Evolutionary conservation across 2,888 invertebrate genomes (phyloP), one percentile per base, ranked within the genome.

Genomic region (Cerceris rybyensis): DNA sequence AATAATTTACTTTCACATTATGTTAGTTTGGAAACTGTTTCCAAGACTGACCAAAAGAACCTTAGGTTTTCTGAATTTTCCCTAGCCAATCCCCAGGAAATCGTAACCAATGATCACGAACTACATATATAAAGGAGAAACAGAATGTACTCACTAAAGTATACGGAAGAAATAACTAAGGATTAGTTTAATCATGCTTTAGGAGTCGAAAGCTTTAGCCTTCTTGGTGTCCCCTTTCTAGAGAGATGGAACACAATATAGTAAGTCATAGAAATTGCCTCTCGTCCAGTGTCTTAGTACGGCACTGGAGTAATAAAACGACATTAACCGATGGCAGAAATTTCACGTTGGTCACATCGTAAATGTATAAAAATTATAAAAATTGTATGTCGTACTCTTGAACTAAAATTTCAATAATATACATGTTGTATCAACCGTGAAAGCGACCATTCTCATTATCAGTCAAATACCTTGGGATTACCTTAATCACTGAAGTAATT

Each of bases 131-230:
- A 79, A 80, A 61, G 57, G 63, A 57, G 41, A 55, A 70, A 57
- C 54, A 77, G 77, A 54, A 80, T 72, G 60, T 76, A 82, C 69
- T 69, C 66, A 59, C 54, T 66, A 69, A 80, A 81, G 81, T 80
- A 82, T 64, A 70, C 73, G 77, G 79, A 80, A 83, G 83, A 88
- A 88, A 89, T 91, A 91, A 91, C 89, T 91, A 89, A 89, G 90
- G 88, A 88, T 91, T 90, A 91, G 86, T 83, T 86, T 90, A 89
- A 91, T 88, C 86, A 88, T 88, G 86, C 87, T 91, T 91, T 91
- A 91, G 88, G 87, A 87, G 76, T 68, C 81, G 78, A 84, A 80
- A 64, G 75, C 77, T 81, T 78, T 70, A 75, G 70, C 74, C 68
- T 80, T 70, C 65, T 66, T 72, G 75, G 68, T 75, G 72, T 78